Percentiles rank a stretch among this genome's conserved stretches.
phyloP scores from a whole-genome alignment of 2,113 vertebrate species.

The Ibidorhyncha struthersii region DNA sequence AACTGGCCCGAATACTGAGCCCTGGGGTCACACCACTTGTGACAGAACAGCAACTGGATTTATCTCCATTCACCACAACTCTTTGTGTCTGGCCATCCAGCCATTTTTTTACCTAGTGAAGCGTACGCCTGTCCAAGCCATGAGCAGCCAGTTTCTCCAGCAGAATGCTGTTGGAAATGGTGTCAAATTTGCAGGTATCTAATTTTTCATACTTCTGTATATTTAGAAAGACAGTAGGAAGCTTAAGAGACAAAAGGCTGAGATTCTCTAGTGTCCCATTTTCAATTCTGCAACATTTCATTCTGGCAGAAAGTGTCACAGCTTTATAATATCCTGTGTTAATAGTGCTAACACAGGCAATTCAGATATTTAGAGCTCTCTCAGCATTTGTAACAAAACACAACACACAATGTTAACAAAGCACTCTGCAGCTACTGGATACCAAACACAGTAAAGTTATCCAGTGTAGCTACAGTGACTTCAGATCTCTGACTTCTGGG shows the following conservation, averaged over 20 bases:
- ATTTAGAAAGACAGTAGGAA: not conserved
- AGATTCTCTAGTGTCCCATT: not conserved
- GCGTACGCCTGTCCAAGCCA: no score
- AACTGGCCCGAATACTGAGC: no score
- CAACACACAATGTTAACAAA: not conserved
- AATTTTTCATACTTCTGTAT: not conserved
- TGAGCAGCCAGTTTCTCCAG: no score
- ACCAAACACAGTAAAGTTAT: not conserved
- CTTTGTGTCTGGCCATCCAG: no score
- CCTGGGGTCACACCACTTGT: no score
- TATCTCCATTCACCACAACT: no score
- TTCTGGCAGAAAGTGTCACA: not conserved
- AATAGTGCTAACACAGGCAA: not conserved
- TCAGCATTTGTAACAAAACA: not conserved
- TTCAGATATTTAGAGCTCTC: not conserved
- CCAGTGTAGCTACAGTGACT: not conserved
- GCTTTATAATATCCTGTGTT: not conserved
- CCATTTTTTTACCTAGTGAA: no score
- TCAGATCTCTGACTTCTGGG: not conserved
- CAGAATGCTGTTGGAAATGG: no score
- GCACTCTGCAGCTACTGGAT: not conserved
- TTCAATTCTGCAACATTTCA: not conserved
- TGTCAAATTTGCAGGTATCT: not conserved
- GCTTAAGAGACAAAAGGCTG: not conserved
- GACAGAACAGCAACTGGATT: no score